Evolutionary conservation across 2,113 vertebrate genomes (phyloP), one percentile per base, ranked within the genome.

Genomic region (Hiodon alosoides): DNA sequence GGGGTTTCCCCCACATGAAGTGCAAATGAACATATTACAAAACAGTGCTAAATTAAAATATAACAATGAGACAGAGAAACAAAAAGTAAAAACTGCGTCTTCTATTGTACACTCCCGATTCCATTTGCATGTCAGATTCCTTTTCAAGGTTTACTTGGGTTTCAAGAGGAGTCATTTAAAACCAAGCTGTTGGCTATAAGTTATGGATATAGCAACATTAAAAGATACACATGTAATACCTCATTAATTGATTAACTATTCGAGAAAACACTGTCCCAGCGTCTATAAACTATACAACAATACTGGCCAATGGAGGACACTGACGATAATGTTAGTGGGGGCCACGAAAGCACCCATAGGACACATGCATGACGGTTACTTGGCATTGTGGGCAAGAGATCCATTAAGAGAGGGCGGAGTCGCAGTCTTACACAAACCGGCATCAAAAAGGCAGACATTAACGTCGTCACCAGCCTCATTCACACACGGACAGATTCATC

Each of bases 211-310:
- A 68, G 53, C n/a, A 62, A 60, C 57, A 71, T 14, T 60, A 61
- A 69, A 67, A 66, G 69, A 72, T 54, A 81, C 67, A 31, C 69
- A 66, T 73, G 62, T 57, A 71, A 83, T 79, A 85, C 83, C 80
- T 68, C 76, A 78, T 47, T 68, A 5, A 71, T 71, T 74, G 53
- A 74, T 31, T 60, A 9, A 17, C 52, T 64, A 74, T 57, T 73
- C 70, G 74, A 83, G 83, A 80, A 86, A 59, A 73, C 65, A 74
- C 74, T 59, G 76, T 77, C 83, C 64, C 74, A 80, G 83, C 77
- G 69, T 77, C 75, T 82, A 79, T 48, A 83, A 83, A 84, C 85
- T 88, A 84, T 87, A 88, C 88, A 90, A 84, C 84, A 92, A 90
- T 90, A 92, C 90, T 92, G 90, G 86, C 85, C 79, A 14, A 76